phyloP scores from a whole-genome alignment of 2,113 vertebrate genomes.

The Daboia siamensis region DNA sequence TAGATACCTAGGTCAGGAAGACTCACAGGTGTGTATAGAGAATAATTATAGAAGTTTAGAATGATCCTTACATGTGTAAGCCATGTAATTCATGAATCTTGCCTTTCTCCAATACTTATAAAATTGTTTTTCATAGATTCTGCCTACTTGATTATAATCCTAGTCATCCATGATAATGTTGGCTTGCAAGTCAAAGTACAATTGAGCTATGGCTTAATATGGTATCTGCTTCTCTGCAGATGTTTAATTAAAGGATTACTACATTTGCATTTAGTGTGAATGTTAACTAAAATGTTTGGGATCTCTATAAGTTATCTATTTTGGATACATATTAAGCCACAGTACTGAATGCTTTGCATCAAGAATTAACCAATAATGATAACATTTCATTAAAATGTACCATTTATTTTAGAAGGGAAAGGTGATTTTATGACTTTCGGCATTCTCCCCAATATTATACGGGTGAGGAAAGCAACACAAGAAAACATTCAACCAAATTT shows the following conservation, averaged over 20 bases:
- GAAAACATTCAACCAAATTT: slow-evolving; percentile 28
- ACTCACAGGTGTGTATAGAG: background rate
- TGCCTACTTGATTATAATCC: background rate
- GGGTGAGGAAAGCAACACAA: background rate
- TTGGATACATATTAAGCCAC: rapidly evolving
- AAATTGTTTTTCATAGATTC: background rate
- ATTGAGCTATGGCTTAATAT: background rate
- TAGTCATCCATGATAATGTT: background rate
- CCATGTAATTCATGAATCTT: background rate
- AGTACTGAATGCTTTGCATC: slow-evolving; percentile 10
- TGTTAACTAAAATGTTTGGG: background rate
- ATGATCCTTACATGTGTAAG: background rate
- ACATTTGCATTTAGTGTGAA: background rate
- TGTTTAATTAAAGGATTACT: background rate
- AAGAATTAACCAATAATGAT: slow-evolving; percentile 10
- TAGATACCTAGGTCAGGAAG: background rate
- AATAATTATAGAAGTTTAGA: background rate
- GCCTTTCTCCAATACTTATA: background rate
- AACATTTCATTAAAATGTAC: slow-evolving; percentile 17
- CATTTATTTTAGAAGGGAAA: slow-evolving; percentile 39
- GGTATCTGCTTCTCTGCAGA: background rate
- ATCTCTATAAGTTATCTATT: background rate
- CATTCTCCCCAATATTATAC: slow-evolving; percentile 24
- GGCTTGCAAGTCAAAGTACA: background rate
- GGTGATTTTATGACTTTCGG: slow-evolving; percentile 47